Conservation (phyloP, 2,888 invertebrate species). For the Lasiommata megera region DNA sequence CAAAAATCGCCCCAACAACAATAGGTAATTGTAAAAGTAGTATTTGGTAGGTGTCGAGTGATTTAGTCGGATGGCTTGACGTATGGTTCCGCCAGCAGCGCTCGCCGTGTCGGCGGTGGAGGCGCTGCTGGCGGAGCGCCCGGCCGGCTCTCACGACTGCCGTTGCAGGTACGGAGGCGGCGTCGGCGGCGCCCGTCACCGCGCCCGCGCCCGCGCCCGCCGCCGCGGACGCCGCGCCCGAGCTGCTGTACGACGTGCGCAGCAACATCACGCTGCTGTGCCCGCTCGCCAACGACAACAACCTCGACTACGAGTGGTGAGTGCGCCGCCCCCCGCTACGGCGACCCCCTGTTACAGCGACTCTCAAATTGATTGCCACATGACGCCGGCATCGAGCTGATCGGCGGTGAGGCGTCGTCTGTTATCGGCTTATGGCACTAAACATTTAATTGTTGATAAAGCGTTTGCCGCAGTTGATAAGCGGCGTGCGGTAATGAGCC, state of each 20-base stretch:
- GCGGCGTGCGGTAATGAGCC: background rate
- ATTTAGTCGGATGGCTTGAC: too few species aligned
- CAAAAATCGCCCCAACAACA: too few species aligned
- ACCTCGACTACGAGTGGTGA: constrained; percentile 45
- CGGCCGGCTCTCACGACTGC: background rate
- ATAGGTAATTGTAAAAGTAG: too few species aligned
- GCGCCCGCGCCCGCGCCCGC: constrained; percentile 6
- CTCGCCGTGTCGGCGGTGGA: too few species aligned
- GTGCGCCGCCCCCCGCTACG: constrained; percentile 27
- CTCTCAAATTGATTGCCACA: too few species aligned
- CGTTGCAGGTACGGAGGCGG: constrained; percentile 12
- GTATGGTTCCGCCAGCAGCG: too few species aligned
- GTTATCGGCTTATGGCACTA: too few species aligned
- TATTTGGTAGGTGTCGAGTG: too few species aligned
- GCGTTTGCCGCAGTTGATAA: background rate
- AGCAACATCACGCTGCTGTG: constrained; percentile 51
- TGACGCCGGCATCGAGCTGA: too few species aligned
- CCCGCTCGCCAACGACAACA: constrained; percentile 38
- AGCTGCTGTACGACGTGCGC: constrained; percentile 47
- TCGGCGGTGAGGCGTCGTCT: too few species aligned
- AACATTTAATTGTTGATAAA: background rate
- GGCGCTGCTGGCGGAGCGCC: too few species aligned
- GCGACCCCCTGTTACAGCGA: too few species aligned
- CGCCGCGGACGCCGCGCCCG: constrained; percentile 18
- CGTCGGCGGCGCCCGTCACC: background rate